These are phyloP conservation scores for Cyanocitta stelleri DNA, from an alignment of 2,113 vertebrate species.

Conservation along the genomic window DNA sequence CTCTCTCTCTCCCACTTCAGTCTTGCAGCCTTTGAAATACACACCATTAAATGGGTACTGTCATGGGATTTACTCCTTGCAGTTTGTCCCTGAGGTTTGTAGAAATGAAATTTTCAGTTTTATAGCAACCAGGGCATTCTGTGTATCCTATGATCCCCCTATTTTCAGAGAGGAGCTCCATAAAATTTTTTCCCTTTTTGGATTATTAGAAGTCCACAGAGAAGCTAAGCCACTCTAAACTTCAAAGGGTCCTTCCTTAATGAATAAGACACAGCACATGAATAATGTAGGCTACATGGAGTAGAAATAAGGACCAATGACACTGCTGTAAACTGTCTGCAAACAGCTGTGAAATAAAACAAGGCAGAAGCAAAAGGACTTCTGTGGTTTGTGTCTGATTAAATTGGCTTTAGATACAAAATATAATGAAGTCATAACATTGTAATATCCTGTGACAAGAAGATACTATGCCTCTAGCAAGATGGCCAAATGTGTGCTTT, in stretches of 20 bases:
- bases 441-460: background rate
- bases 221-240: background rate
- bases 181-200: background rate
- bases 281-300: conserved; percentile 14
- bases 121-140: background rate
- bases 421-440: background rate
- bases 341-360: conserved; percentile 32
- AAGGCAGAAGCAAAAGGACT: conserved; percentile 12
- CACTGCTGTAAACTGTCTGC: conserved; percentile 27
- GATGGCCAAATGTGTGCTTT: background rate
- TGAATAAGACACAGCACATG: background rate
- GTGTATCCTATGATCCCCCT: background rate
- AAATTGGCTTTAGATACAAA: background rate
- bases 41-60: conserved; percentile 12
- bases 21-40: conserved; percentile 26
- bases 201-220: background rate
- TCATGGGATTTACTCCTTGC: conserved; percentile 26
- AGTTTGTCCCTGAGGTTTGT: conserved; percentile 4
- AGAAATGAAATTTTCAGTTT: conserved; percentile 45
- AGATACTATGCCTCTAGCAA: background rate
- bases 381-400: background rate
- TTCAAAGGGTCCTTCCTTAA: conserved; percentile 27
- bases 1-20: background rate
- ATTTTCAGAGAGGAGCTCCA: background rate
- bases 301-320: background rate